Base-by-base conservation (phyloP, 1,140 invertebrate species). In the Radopholus similis region DNA sequence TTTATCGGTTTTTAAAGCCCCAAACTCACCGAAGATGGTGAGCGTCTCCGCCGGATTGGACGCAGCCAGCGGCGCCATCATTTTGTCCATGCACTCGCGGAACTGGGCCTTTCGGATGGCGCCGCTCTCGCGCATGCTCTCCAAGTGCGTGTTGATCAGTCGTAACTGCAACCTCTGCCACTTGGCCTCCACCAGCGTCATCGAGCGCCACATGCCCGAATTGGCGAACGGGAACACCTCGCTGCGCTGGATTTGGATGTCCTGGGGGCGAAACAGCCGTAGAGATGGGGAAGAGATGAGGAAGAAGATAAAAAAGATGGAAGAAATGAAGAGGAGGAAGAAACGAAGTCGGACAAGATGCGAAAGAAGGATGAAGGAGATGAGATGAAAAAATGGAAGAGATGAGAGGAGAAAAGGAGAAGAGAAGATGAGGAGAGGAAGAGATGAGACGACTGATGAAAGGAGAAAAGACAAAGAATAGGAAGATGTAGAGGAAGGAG, bases 111-210 rank as follows among this genome's bases (percentile, higher is more conserved):
- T 72, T 13, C 75, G 60, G 23, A 47, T 37, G n/a, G 47, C 54
- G 11, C 68, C 58, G 47, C 60, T 42, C 11, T 77, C 77, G 18
- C 53, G 51, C 47, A 32, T 70, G 38, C 76, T 79, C 44, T 77
- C 76, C 49, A 77, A 66, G 68, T 77, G 76, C n/a, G 68, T 64
- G 47, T 77, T 77, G 28, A 77, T 56, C 2, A 77, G 66, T 11
- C 56, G 63, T 8, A 77, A 38, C n/a, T 74, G 60, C 15, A 80
- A 42, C 18, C 40, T 37, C 13, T 68, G 51, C 72, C 71, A 75
- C 44, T 53, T 18, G 34, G 85, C 84, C 67, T 86, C 74, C 23
- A 86, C 34, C 30, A 78, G 47, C 18, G 72, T 58, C 54, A 75
- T 64, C 5, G 58, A 55, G 32, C 75, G 55, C 11, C 74, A 73